These are phyloP conservation scores for Lepisosteus osseus DNA, from an alignment of 2,113 vertebrate genomes.

Conservation along the genomic window DNA sequence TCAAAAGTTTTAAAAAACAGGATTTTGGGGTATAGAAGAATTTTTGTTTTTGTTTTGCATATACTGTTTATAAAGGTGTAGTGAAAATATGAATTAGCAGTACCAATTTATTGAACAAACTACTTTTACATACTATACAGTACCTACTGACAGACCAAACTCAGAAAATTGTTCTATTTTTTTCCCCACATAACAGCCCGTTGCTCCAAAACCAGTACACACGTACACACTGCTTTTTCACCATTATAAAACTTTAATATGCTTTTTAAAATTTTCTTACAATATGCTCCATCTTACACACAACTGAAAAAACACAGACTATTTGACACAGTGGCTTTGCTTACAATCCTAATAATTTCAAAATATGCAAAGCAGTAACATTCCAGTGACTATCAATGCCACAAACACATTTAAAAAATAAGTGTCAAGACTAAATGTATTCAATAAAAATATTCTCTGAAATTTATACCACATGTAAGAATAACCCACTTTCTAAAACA, in stretches of 20 bases:
- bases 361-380: conserved; percentile 17
- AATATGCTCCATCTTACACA: conserved; percentile 31
- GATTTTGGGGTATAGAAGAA: too few species aligned
- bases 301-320: conserved; percentile 22
- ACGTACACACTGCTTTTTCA: background rate
- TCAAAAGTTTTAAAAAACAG: too few species aligned
- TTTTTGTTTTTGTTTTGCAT: too few species aligned
- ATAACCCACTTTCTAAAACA: background rate
- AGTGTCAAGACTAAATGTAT: conserved; percentile 19
- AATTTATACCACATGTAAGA: background rate
- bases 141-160: too few species aligned
- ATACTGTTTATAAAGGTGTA: too few species aligned
- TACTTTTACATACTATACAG: too few species aligned
- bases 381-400: conserved; percentile 16
- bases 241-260: conserved; percentile 45
- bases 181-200: too few species aligned
- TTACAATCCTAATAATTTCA: conserved; percentile 2
- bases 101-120: too few species aligned
- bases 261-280: conserved; percentile 17
- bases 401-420: conserved; percentile 9
- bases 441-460: conserved; percentile 24
- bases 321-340: conserved; percentile 35
- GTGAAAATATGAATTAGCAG: too few species aligned
- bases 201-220: background rate
- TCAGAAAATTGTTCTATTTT: too few species aligned